These are phyloP conservation scores for Anthrax anthrax DNA, from an alignment of 2,888 invertebrate species.

Conservation along the genomic window DNA sequence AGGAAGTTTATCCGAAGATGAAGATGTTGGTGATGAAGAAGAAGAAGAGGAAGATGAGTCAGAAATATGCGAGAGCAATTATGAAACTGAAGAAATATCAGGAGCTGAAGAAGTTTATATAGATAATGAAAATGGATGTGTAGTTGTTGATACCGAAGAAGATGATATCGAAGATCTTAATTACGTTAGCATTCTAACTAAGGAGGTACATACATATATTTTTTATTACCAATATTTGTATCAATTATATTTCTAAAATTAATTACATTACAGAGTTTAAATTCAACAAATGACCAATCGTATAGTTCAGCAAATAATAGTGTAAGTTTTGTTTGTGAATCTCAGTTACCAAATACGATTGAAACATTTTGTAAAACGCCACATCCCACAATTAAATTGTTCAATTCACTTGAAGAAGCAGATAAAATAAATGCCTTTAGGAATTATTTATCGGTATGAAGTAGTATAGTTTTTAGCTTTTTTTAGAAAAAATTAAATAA, in stretches of 20 bases:
- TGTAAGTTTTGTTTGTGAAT: conserved; percentile 11
- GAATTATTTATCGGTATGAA: conserved; percentile 21
- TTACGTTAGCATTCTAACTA: conserved; percentile 7
- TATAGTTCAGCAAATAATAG: conserved; percentile 12
- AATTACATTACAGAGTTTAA: background rate
- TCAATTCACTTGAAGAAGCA: conserved; percentile 22
- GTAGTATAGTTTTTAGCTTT: conserved; percentile 1
- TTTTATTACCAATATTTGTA: too few species aligned
- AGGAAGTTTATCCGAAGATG: conserved; percentile 47
- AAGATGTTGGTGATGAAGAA: conserved; percentile 41
- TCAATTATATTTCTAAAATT: background rate
- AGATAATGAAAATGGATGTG: conserved; percentile 24
- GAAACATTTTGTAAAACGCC: conserved; percentile 27
- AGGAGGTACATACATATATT: background rate
- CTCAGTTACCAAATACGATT: conserved; percentile 15
- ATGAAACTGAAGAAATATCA: conserved; percentile 21
- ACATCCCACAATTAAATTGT: conserved; percentile 25
- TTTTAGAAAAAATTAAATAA: too few species aligned
- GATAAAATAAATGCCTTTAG: conserved; percentile 26
- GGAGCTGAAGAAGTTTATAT: conserved; percentile 35
- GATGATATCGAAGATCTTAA: conserved; percentile 16
- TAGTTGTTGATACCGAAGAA: conserved; percentile 20
- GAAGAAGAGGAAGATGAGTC: conserved; percentile 21
- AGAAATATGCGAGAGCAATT: conserved; percentile 23
- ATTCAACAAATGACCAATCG: conserved; percentile 4